Conservation (phyloP, 2,113 vertebrate species). For the Lota lota region DNA sequence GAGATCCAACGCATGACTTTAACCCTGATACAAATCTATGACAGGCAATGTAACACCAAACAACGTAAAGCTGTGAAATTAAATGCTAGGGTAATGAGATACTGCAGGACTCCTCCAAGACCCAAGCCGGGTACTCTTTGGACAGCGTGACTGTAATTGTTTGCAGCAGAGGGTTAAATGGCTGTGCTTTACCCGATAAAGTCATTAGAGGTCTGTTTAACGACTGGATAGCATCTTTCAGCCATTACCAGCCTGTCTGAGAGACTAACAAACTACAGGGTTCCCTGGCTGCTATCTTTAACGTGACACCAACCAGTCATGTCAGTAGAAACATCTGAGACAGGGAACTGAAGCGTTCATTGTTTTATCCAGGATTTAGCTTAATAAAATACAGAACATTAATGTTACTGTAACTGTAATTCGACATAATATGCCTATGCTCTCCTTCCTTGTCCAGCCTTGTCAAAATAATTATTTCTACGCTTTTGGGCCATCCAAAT, state of each 20-base stretch:
- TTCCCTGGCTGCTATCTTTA: constrained; percentile 12
- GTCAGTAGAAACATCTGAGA: not conserved
- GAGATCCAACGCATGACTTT: too few relatives aligned
- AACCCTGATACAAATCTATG: too few relatives aligned
- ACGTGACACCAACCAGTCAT: not conserved
- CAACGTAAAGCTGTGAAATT: too few relatives aligned
- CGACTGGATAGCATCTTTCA: constrained; percentile 52
- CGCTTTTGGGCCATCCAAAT: not conserved
- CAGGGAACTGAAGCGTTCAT: not conserved
- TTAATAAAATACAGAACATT: constrained; percentile 10
- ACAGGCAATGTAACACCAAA: too few relatives aligned
- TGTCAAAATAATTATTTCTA: constrained; percentile 6
- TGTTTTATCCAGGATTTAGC: not conserved
- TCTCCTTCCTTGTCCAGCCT: not conserved
- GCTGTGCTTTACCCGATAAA: constrained; percentile 38
- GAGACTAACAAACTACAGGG: constrained; percentile 1
- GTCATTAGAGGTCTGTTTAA: constrained; percentile 57
- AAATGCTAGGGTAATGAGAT: too few relatives aligned
- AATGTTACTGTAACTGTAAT: not conserved
- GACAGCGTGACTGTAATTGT: constrained; percentile 32
- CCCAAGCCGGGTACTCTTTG: constrained; percentile 22
- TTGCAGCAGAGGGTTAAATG: constrained; percentile 37
- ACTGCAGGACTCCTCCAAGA: too few relatives aligned
- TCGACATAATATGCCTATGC: too few relatives aligned
- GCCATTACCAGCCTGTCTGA: constrained; percentile 35